Percentiles rank a stretch among this genome's conserved stretches.
These are phyloP conservation scores for Agonopterix alstromeriana DNA, from an alignment of 2,888 invertebrate species.

Conservation along the genomic window DNA sequence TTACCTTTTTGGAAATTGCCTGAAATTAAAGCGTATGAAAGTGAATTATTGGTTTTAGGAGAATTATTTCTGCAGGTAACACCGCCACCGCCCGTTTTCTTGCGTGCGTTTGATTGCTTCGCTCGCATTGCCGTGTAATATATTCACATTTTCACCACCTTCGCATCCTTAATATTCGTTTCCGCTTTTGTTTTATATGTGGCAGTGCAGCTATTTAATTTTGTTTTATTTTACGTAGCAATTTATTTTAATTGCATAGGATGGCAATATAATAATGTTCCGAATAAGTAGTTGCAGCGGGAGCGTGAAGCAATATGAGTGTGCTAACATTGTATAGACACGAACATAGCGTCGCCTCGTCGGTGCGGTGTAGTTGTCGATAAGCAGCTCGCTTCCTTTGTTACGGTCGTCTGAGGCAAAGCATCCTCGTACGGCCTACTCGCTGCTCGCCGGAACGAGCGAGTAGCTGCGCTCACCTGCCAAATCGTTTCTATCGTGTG, in stretches of 20 bases:
- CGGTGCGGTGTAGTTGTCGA: slow-evolving; percentile 15
- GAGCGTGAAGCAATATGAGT: too few species aligned
- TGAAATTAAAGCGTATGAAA: slow-evolving; percentile 62
- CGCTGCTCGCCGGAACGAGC: slow-evolving; percentile 22
- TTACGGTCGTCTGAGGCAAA: slow-evolving; percentile 13
- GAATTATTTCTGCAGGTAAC: slow-evolving; percentile 50
- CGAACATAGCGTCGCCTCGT: too few species aligned
- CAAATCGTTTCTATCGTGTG: slow-evolving; percentile 38
- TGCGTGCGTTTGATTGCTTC: slow-evolving; percentile 71
- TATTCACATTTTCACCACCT: slow-evolving; percentile 74
- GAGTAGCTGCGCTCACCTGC: slow-evolving; percentile 29
- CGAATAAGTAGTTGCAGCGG: too few species aligned
- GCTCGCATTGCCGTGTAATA: slow-evolving; percentile 61
- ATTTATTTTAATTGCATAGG: slow-evolving; percentile 7
- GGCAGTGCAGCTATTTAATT: slow-evolving; percentile 17
- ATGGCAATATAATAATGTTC: neutral
- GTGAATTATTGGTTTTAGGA: slow-evolving; percentile 69
- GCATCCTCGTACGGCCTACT: slow-evolving; percentile 17
- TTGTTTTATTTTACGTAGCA: slow-evolving; percentile 1
- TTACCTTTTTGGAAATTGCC: slow-evolving; percentile 41
- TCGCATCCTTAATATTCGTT: slow-evolving; percentile 61
- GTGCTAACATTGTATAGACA: too few species aligned
- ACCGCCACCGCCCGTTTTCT: slow-evolving; percentile 44
- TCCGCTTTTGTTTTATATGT: slow-evolving; percentile 39
- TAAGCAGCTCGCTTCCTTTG: slow-evolving; percentile 29